Conservation (phyloP, 2,113 vertebrate species). For the Procapra przewalskii region DNA sequence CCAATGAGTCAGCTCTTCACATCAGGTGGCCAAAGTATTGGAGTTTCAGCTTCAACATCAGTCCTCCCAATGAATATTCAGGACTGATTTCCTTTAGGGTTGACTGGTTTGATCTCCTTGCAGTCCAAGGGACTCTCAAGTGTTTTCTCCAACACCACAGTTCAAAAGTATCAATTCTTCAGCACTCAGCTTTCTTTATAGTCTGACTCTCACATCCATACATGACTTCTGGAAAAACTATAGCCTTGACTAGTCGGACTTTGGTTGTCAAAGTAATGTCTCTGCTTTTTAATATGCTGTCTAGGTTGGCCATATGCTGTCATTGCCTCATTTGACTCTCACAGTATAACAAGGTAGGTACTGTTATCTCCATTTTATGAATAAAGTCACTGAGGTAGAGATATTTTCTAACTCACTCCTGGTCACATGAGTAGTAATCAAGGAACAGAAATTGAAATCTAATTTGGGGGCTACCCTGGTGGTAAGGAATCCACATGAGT, state of each 20-base stretch:
- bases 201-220: not conserved
- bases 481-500: not conserved
- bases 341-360: not conserved
- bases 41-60: not conserved
- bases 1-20: not conserved
- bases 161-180: not conserved
- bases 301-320: not conserved
- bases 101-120: not conserved
- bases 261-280: not conserved
- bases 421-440: not conserved
- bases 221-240: not conserved
- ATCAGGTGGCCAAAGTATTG: not conserved
- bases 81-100: not conserved
- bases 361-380: not conserved
- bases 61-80: not conserved
- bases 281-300: not conserved
- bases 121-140: not conserved
- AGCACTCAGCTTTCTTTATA: not conserved
- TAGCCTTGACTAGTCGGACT: not conserved
- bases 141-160: not conserved
- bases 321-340: not conserved
- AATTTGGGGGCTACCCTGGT: not conserved
- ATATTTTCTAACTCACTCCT: not conserved
- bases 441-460: not conserved
- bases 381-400: not conserved